Conservation (phyloP, 2,888 invertebrate species). For the Hedya salicella region DNA sequence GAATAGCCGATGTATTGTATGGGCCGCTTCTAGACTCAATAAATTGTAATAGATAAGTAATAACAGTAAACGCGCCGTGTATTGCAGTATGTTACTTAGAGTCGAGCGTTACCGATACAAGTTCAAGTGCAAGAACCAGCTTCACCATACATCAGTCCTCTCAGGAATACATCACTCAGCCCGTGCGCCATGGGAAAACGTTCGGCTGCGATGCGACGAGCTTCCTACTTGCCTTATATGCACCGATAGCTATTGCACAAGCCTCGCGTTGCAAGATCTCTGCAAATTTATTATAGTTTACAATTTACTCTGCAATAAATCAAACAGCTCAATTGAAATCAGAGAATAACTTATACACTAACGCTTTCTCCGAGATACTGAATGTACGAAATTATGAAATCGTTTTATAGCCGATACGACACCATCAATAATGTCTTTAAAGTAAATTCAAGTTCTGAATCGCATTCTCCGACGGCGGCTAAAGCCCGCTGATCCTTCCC, state of each 20-base stretch:
- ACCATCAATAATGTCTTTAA: conserved; percentile 48
- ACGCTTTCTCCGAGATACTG: conserved; percentile 25
- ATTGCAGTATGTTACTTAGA: conserved; percentile 57
- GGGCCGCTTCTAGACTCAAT: conserved; percentile 10
- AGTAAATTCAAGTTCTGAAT: conserved; percentile 46
- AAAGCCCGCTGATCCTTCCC: conserved; percentile 49
- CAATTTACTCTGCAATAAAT: conserved; percentile 51
- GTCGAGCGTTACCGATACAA: conserved; percentile 58
- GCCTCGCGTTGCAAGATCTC: conserved; percentile 25
- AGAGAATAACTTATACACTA: conserved; percentile 18
- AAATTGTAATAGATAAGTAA: conserved; percentile 16
- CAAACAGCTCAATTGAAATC: conserved; percentile 44
- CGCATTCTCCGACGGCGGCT: conserved; percentile 33
- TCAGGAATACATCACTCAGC: conserved; percentile 73
- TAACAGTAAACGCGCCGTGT: conserved; percentile 17
- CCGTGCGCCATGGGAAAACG: conserved; percentile 76
- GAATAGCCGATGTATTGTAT: conserved; percentile 55
- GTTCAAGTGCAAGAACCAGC: conserved; percentile 75
- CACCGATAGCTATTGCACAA: conserved; percentile 59
- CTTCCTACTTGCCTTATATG: conserved; percentile 79
- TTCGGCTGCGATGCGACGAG: conserved; percentile 57
- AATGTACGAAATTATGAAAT: conserved; percentile 50
- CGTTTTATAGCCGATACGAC: conserved; percentile 50
- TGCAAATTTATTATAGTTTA: conserved; percentile 45
- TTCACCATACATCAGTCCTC: conserved; percentile 62